Evolutionary conservation across 30 jellyfish, hydroid and myxozoan species (phyloP), one percentile per base, ranked within the genome.

Genomic region (Aurelia coerulea): DNA sequence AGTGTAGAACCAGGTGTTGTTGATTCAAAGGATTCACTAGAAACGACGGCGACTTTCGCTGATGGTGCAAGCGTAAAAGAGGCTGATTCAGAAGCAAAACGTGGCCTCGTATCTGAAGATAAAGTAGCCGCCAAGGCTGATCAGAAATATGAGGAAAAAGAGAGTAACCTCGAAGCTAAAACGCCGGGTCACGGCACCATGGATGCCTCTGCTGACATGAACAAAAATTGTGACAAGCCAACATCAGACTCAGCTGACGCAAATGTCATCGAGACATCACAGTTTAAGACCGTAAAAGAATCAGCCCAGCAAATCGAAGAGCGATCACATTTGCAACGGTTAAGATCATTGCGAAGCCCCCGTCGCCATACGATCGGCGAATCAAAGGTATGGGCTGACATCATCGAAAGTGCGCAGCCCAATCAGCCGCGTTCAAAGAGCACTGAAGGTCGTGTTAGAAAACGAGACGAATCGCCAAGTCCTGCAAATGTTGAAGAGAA

Each of bases 351-450:
- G 19, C 91, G 96, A 51, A 78, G 79, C 65, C 91, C 89, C n/a
- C 81, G 96, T 10, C 79, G 96, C 56, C 89, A 80, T 59, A 88
- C 96, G 16, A 88, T 88, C 32, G 96, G 91, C 8, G 74, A 56
- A 4, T 42, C 87, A 32, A 73, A 79, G 42, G 37, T 88, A 10
- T 65, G 63, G 62, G 59, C 71, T 4, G 78, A 78, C 19, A 19
- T 69, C 10, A 63, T 37, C 1, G 46, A 50, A 39, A 46, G 56
- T 46, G 90, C 62, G n/a, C 74, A 42, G 29, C 41, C 74, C 9
- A 56, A 58, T 50, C 67, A 66, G 50, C n/a, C 81, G 65, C 68
- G 83, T 10, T 85, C 88, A 2, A 75, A 72, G 59, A 62, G 82
- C 14, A 52, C 86, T 7, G 80, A 65, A 32, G 86, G 90, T 17